Conservation (phyloP, 1,140 invertebrate genomes). For the Trichogramma pretiosum region DNA sequence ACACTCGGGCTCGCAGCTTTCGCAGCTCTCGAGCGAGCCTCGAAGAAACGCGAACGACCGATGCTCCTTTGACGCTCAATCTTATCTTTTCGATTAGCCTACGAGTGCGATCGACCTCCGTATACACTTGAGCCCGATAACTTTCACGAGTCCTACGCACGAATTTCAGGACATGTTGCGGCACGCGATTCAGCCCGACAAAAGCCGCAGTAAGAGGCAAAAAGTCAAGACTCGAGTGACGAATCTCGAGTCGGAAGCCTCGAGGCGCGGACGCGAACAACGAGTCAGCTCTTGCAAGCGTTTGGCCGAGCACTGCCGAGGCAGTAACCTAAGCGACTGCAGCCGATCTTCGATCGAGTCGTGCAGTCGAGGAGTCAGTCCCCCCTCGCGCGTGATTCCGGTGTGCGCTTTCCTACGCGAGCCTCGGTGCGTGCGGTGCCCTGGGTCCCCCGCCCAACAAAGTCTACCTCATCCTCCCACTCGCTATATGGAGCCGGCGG, state of each 20-base stretch:
- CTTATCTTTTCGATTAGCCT: too few relatives aligned
- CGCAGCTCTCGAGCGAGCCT: too few relatives aligned
- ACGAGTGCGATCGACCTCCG: too few relatives aligned
- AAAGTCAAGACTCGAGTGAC: too few relatives aligned
- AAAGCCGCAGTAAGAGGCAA: too few relatives aligned
- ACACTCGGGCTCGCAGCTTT: too few relatives aligned
- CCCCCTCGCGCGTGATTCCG: not conserved
- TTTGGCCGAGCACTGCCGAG: constrained; percentile 5
- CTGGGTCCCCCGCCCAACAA: not conserved
- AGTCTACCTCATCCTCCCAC: constrained; percentile 10
- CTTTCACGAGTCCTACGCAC: too few relatives aligned
- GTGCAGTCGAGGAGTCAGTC: not conserved
- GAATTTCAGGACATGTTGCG: too few relatives aligned
- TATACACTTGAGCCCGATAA: too few relatives aligned
- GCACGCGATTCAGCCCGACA: too few relatives aligned
- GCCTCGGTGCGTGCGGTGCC: constrained; percentile 9
- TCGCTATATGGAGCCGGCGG: constrained; percentile 2
- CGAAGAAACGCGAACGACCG: too few relatives aligned
- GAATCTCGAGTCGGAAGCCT: not conserved
- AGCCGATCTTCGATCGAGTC: constrained; percentile 12
- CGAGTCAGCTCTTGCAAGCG: not conserved
- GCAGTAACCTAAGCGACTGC: constrained; percentile 11
- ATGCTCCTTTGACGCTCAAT: too few relatives aligned
- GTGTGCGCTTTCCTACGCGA: not conserved
- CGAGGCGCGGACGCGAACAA: not conserved